Evolutionary conservation across 2,888 invertebrate species (phyloP).

Genomic region (Agapostemon virescens): DNA sequence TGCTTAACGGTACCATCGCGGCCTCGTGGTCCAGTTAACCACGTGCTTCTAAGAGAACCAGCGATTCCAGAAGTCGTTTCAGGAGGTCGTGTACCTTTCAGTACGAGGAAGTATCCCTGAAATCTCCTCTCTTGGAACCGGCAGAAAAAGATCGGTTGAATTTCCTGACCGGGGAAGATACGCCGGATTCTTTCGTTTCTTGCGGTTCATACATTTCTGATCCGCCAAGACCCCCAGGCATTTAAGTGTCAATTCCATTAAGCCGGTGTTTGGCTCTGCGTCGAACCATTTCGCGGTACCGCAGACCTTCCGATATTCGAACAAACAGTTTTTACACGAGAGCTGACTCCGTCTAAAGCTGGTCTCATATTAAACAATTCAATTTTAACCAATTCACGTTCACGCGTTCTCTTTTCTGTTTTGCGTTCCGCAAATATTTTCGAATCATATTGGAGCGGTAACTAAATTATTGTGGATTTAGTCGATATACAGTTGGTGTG

Average conservation of each 20-base stretch:
- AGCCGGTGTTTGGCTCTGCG: background rate
- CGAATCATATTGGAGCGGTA: too few species aligned
- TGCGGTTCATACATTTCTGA: background rate
- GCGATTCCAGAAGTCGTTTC: conserved; percentile 54
- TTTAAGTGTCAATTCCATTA: background rate
- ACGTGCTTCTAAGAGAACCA: conserved; percentile 60
- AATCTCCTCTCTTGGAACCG: conserved; percentile 15
- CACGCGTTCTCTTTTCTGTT: too few species aligned
- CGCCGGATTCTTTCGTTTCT: background rate
- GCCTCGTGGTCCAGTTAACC: conserved; percentile 74
- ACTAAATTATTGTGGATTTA: too few species aligned
- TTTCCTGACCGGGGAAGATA: background rate
- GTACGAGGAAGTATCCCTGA: conserved; percentile 52
- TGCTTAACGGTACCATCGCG: conserved; percentile 70
- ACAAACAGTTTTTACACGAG: too few species aligned
- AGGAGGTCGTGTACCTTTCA: conserved; percentile 61
- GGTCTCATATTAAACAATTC: too few species aligned
- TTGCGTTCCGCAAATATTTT: too few species aligned
- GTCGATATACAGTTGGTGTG: too few species aligned
- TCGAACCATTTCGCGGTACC: too few species aligned
- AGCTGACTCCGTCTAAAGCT: too few species aligned
- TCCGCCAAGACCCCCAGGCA: background rate
- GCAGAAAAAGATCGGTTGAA: conserved; percentile 2
- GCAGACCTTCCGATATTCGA: too few species aligned
- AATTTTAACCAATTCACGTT: too few species aligned